Base-by-base conservation (phyloP, 2,113 vertebrate genomes). In the Clarias gariepinus region DNA sequence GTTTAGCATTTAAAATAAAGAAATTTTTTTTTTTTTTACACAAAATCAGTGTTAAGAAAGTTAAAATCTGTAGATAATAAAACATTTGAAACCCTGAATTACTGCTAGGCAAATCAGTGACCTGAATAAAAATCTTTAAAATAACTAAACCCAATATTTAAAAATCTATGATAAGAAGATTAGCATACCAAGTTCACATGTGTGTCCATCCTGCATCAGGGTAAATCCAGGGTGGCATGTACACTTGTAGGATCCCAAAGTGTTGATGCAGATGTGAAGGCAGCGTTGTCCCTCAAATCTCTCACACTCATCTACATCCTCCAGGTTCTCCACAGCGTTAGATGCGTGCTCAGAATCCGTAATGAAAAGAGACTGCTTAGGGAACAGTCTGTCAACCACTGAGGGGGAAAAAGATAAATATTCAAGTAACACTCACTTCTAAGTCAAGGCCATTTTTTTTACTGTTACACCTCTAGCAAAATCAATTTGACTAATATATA, bases 161-260 rank as follows among this genome's bases (percentile, higher is more conserved):
- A 81, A 36, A 28, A n/a, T 52, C 25, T 13, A 11, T 28, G 52
- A 12, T 66, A 68, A 61, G 30, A 36, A 66, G 10, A 79, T 36
- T n/a, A 30, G 66, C 33, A 69, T 88, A 98, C 97, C 97, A 93
- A 95, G 93, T 41, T 89, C 92, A 88, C 97, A 98, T 82, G 95
- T 95, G 85, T 93, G 95, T n/a, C 94, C 95, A 12, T 98, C 97
- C 0, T 89, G 95, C 91, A 96, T 96, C 89, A 98, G 94, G 0
- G 79, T 86, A 91, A 96, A 97, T 69, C 96, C 96, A 0, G 94
- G 96, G 85, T 96, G 95, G 83, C 97, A 98, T 0, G 93, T 94
- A 25, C 97, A 98, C 90, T 78, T 94, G 90, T 97, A 98, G 15
- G 97, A 98, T 76, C 95, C 96, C 89, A 94, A 94, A 0, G 95